Percentiles rank a stretch among this genome's conserved stretches.
These are phyloP conservation scores for Nezara viridula DNA, from an alignment of 2,888 invertebrate species.

Conservation along the genomic window DNA sequence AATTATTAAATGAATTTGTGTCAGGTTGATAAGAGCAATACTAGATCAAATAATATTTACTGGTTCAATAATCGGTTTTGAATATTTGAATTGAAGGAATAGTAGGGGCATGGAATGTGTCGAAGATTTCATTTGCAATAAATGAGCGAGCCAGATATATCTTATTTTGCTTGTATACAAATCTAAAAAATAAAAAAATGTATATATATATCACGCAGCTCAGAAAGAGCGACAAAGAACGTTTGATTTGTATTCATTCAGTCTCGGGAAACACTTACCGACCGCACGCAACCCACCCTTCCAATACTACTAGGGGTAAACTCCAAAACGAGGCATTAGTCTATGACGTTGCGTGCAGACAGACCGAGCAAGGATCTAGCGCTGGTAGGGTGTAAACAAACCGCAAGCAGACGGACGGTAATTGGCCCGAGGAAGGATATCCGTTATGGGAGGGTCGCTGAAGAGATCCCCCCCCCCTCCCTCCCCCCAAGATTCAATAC, in stretches of 20 bases:
- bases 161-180: too few relatives aligned
- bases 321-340: neutral
- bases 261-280: neutral
- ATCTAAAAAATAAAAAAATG: too few relatives aligned
- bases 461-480: neutral
- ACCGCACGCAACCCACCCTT: neutral
- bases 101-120: too few relatives aligned
- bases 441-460: slow-evolving; percentile 7
- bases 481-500: neutral
- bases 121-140: too few relatives aligned
- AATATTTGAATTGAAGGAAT: too few relatives aligned
- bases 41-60: too few relatives aligned
- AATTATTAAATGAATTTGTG: neutral
- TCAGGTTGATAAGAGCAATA: too few relatives aligned
- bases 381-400: neutral
- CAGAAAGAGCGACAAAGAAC: neutral
- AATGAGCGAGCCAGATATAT: too few relatives aligned
- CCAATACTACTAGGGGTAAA: neutral
- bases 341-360: slow-evolving; percentile 26
- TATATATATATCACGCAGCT: neutral
- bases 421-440: slow-evolving; percentile 26
- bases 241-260: neutral
- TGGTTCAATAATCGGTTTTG: too few relatives aligned
- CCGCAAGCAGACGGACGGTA: slow-evolving; percentile 3
- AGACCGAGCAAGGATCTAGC: neutral